phyloP scores from a whole-genome alignment of 2,113 vertebrate species.

The human (Homo sapiens) region DNA sequence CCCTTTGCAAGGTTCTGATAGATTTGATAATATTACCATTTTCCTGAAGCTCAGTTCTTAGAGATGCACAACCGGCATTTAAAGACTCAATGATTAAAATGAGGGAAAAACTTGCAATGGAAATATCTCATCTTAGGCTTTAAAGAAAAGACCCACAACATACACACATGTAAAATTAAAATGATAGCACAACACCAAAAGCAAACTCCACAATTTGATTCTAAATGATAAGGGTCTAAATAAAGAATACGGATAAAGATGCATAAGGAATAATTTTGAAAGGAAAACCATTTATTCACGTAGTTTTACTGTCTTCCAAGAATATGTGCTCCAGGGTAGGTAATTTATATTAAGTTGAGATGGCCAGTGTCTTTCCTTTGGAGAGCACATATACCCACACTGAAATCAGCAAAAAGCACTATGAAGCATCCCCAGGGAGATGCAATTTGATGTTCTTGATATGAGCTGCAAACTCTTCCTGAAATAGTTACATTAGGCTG shows the following conservation, averaged over 20 bases:
- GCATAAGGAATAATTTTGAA: constrained; percentile 37
- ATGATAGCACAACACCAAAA: background rate
- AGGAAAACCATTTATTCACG: constrained; percentile 23
- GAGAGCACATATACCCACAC: constrained; percentile 6
- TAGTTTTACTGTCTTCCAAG: constrained; percentile 33
- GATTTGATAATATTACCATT: constrained; percentile 35
- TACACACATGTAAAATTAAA: background rate
- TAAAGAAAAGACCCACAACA: background rate
- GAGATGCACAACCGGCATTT: background rate
- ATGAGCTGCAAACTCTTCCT: constrained; percentile 62
- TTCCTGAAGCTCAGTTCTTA: background rate
- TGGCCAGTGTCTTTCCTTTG: background rate
- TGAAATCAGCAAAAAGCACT: constrained; percentile 40
- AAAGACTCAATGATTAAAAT: constrained; percentile 35
- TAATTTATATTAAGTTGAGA: background rate
- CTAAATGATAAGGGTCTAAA: background rate
- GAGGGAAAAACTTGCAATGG: background rate
- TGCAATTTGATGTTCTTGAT: constrained; percentile 66
- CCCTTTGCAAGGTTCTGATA: background rate
- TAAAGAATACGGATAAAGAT: background rate
- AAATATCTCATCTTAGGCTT: constrained; percentile 50
- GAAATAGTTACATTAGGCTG: constrained; percentile 60
- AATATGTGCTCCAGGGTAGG: background rate
- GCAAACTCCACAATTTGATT: constrained; percentile 43
- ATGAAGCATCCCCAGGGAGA: constrained; percentile 45